phyloP scores from a whole-genome alignment of 2,797 vertebrate genomes.

The Enteromius trimaculatus region DNA sequence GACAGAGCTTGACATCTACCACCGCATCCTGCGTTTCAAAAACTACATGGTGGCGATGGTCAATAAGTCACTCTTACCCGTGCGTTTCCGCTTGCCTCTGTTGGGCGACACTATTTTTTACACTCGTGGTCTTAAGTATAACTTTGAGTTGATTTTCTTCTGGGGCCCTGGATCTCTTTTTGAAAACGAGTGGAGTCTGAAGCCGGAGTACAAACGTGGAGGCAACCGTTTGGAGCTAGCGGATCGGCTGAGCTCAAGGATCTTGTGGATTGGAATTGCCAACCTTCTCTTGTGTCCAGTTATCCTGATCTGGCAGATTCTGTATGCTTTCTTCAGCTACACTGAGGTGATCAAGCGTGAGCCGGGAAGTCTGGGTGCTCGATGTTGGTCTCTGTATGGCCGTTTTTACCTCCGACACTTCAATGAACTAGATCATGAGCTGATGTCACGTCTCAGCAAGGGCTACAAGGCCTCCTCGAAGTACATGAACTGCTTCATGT shows the following conservation, averaged over 20 bases:
- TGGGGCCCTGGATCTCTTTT: conserved; percentile 98
- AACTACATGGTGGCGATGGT: conserved; percentile 99
- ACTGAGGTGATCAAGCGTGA: conserved; percentile 97
- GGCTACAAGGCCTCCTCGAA: conserved; percentile 97
- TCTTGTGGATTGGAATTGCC: conserved; percentile 96
- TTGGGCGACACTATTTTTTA: conserved; percentile 91
- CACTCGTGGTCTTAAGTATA: conserved; percentile 97
- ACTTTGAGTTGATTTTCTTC: conserved; percentile 98
- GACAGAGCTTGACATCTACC: conserved; percentile 94
- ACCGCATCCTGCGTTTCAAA: conserved; percentile 97
- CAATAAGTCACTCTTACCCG: conserved; percentile 95
- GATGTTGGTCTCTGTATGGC: conserved; percentile 98
- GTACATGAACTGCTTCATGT: conserved; percentile 99
- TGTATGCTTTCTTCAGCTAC: conserved; percentile 98
- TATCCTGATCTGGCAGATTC: conserved; percentile 98
- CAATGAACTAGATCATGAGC: conserved; percentile 96
- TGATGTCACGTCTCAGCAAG: conserved; percentile 95
- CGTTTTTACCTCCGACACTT: conserved; percentile 98
- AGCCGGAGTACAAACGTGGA: conserved; percentile 92
- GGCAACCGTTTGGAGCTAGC: conserved; percentile 94
- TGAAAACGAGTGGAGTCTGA: conserved; percentile 97
- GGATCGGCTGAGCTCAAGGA: conserved; percentile 90
- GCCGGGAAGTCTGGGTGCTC: conserved; percentile 93
- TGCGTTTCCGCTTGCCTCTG: conserved; percentile 87
- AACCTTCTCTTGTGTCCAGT: conserved; percentile 96